Evolutionary conservation across 2,888 invertebrate genomes (phyloP).

Genomic region (Drosophila setosimentum): DNA sequence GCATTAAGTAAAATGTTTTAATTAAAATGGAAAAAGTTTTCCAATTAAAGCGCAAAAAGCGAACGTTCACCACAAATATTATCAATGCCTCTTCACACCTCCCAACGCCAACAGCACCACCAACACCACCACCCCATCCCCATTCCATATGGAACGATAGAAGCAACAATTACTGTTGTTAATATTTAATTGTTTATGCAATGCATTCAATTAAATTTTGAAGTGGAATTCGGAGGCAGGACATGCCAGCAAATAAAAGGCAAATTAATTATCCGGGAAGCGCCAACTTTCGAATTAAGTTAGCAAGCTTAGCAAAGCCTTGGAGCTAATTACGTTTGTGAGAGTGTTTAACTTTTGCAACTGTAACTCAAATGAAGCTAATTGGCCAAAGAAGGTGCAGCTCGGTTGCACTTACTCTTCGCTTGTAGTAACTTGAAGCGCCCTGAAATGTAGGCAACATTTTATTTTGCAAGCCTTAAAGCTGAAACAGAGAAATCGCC

Average conservation of each 20-base stretch:
- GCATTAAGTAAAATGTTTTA: slow-evolving; percentile 79
- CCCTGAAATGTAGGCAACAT: slow-evolving; percentile 23
- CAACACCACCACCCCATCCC: too few species aligned
- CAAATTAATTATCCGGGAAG: slow-evolving; percentile 66
- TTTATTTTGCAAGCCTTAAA: slow-evolving; percentile 25
- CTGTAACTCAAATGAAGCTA: slow-evolving; percentile 65
- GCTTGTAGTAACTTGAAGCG: slow-evolving; percentile 1
- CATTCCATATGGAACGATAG: neutral
- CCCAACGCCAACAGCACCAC: neutral
- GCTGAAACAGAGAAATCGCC: slow-evolving; percentile 1
- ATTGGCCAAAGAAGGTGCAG: slow-evolving; percentile 53
- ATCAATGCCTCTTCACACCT: slow-evolving; percentile 57
- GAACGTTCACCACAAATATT: slow-evolving; percentile 59
- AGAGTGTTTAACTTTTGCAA: slow-evolving; percentile 56
- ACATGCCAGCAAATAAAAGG: slow-evolving; percentile 16
- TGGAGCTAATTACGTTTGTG: slow-evolving; percentile 60
- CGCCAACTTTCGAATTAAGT: slow-evolving; percentile 55
- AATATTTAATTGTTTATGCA: slow-evolving; percentile 30
- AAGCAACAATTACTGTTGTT: slow-evolving; percentile 29
- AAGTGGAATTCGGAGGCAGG: neutral
- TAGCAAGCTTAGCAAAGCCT: slow-evolving; percentile 35
- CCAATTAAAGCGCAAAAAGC: slow-evolving; percentile 69
- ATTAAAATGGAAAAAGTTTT: slow-evolving; percentile 80
- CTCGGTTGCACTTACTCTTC: neutral
- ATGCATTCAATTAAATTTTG: slow-evolving; percentile 30